A percentile compares a stretch with the other conserved stretches of the same genome.
Evolutionary conservation across 2,888 invertebrate species (phyloP).

Genomic region (Eristalis pertinax): DNA sequence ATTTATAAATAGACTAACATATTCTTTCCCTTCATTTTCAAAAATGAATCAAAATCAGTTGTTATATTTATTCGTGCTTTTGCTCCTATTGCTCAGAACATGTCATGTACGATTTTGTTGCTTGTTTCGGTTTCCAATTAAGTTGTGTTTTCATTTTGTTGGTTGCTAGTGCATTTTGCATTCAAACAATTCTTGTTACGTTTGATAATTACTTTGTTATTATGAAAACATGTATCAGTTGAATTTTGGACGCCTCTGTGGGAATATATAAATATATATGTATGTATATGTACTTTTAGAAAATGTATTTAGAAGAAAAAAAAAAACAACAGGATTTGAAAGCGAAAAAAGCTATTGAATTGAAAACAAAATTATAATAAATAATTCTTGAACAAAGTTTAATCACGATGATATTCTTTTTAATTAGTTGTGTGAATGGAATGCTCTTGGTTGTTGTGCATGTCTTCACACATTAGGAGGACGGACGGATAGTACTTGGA

Average conservation of each 20-base stretch:
- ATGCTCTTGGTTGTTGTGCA: too few relatives aligned
- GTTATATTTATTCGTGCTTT: background rate
- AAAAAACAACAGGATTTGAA: constrained; percentile 53
- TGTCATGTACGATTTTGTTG: constrained; percentile 17
- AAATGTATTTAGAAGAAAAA: constrained; percentile 53
- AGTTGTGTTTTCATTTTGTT: constrained; percentile 15
- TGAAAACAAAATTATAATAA: constrained; percentile 35
- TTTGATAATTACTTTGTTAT: constrained; percentile 51
- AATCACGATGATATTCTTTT: background rate
- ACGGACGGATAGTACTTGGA: too few relatives aligned
- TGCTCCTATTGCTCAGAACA: background rate
- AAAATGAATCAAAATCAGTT: background rate
- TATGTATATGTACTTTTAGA: constrained; percentile 32
- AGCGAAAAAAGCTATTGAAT: constrained; percentile 50
- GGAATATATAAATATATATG: constrained; percentile 32
- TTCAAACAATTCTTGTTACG: constrained; percentile 53
- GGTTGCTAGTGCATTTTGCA: constrained; percentile 18
- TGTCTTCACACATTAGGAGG: too few relatives aligned
- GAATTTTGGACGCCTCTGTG: constrained; percentile 45
- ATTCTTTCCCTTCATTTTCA: background rate
- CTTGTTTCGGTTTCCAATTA: background rate
- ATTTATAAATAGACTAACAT: constrained; percentile 22
- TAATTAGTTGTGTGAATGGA: background rate
- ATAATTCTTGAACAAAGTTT: constrained; percentile 57
- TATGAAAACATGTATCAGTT: constrained; percentile 49